phyloP scores from a whole-genome alignment of 1,140 invertebrate genomes.

The Tetramorium alpestre region DNA sequence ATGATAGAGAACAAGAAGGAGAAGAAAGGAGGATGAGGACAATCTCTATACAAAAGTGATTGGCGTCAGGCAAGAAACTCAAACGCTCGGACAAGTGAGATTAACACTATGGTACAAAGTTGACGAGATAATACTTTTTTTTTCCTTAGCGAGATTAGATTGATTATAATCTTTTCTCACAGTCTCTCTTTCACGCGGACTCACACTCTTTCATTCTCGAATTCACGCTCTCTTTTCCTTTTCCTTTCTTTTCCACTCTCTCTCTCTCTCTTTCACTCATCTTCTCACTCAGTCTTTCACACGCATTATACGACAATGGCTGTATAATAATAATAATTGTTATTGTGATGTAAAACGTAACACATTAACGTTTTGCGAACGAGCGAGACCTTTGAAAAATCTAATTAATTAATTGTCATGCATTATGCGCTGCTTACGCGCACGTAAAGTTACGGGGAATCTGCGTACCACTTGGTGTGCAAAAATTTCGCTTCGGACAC shows the following conservation, averaged over 20 bases:
- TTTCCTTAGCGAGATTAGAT: slow-evolving; percentile 75
- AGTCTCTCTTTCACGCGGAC: background rate
- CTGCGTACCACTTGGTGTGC: slow-evolving; percentile 3
- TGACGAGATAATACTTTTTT: slow-evolving; percentile 83
- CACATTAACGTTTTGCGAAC: slow-evolving; percentile 64
- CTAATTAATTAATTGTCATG: slow-evolving; percentile 75
- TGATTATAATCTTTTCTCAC: slow-evolving; percentile 72
- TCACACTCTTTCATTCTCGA: background rate
- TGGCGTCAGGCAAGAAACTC: slow-evolving; percentile 69
- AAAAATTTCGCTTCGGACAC: slow-evolving; percentile 23
- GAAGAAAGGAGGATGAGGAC: slow-evolving; percentile 46
- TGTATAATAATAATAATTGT: slow-evolving; percentile 75
- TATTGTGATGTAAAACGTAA: slow-evolving; percentile 79
- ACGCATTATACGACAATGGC: slow-evolving; percentile 74
- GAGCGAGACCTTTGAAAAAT: slow-evolving; percentile 67
- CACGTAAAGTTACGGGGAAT: background rate
- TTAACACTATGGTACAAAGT: slow-evolving; percentile 82
- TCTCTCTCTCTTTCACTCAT: slow-evolving; percentile 22
- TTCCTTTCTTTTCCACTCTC: slow-evolving; percentile 40
- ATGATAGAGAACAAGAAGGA: background rate
- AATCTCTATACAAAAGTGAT: slow-evolving; percentile 80
- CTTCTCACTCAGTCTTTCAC: slow-evolving; percentile 61
- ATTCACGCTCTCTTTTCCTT: background rate
- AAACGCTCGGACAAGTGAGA: slow-evolving; percentile 72
- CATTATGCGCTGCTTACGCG: slow-evolving; percentile 38